Conservation (phyloP, 2,888 invertebrate genomes). For the Aphodius granarius region DNA sequence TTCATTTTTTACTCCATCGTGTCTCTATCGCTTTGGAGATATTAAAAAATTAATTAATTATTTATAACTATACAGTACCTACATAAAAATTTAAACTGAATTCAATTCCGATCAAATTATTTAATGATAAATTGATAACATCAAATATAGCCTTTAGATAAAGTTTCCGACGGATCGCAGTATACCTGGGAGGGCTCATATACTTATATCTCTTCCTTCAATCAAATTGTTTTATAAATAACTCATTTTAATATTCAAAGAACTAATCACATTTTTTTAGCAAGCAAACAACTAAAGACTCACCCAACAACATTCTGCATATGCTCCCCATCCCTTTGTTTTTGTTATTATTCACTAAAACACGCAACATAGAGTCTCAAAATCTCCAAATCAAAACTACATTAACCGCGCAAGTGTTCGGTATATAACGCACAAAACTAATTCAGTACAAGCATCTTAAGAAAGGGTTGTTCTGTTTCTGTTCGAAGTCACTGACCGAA, state of each 20-base stretch:
- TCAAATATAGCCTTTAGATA: neutral
- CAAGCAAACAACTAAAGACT: neutral
- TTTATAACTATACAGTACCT: too few species aligned
- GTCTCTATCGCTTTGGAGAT: too few species aligned
- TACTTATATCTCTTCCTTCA: too few species aligned
- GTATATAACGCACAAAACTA: neutral
- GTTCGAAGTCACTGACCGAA: neutral
- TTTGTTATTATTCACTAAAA: neutral
- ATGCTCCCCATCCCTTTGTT: neutral
- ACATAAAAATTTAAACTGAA: neutral
- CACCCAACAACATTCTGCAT: neutral
- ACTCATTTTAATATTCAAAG: too few species aligned
- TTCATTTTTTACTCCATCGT: too few species aligned
- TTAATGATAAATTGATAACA: neutral
- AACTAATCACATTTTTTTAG: too few species aligned
- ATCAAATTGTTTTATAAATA: too few species aligned
- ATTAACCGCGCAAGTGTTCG: neutral
- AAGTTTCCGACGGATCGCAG: neutral
- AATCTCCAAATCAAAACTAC: neutral
- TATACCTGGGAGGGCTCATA: neutral
- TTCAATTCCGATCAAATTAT: neutral
- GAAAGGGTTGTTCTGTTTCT: neutral
- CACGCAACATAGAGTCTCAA: neutral
- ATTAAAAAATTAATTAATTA: too few species aligned
- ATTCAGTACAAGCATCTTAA: neutral